Conservation (phyloP, 2,797 vertebrate species). For the Notoglanidium macrostoma region DNA sequence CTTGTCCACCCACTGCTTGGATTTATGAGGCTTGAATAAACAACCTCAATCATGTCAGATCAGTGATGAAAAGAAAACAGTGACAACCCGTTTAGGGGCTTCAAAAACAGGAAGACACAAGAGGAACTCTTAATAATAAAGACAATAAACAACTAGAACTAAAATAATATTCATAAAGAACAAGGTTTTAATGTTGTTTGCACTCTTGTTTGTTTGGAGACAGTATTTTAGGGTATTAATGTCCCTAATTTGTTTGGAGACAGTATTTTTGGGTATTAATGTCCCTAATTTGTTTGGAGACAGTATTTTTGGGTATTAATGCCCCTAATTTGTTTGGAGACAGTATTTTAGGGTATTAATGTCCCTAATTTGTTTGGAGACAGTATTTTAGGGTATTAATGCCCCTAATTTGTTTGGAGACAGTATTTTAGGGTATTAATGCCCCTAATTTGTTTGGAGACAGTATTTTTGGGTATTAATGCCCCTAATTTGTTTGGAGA, state of each 20-base stretch:
- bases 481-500: neutral
- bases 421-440: too few relatives aligned
- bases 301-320: too few relatives aligned
- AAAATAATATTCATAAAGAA: too few relatives aligned
- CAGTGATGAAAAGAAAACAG: neutral
- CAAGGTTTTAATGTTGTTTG: neutral
- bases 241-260: too few relatives aligned
- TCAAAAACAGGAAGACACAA: neutral
- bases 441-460: neutral
- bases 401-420: neutral
- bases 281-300: too few relatives aligned
- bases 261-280: too few relatives aligned
- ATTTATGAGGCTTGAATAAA: slow-evolving; percentile 22
- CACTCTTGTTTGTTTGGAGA: neutral
- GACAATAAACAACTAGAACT: neutral
- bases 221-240: too few relatives aligned
- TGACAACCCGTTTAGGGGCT: neutral
- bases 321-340: too few relatives aligned
- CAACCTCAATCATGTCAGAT: slow-evolving; percentile 2
- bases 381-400: too few relatives aligned
- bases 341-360: too few relatives aligned
- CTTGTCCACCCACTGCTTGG: neutral
- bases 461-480: neutral
- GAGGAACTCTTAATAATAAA: neutral
- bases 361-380: too few relatives aligned